Base-by-base conservation (phyloP, 2,113 vertebrate genomes). In the Sinocyclocheilus grahami region DNA sequence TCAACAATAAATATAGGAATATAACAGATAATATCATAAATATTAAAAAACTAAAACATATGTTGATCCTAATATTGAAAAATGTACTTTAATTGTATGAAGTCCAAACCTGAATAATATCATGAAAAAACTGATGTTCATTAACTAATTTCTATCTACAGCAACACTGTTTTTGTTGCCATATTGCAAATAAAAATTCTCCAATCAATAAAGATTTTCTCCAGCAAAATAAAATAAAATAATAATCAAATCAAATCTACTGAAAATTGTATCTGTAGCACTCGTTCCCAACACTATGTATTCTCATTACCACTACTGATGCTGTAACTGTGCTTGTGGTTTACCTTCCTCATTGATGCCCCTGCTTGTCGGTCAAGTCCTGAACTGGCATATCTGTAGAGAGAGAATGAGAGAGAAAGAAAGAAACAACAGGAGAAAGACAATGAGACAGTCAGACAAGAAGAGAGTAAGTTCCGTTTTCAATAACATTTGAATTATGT, bases 331-430 rank as follows among this genome's bases (percentile, higher is more conserved):
- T 65, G 5, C n/a, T 16, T 20, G 3, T 51, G 63, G n/a, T 62
- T 93, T 93, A 96, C 95, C 95, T 96, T 96, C 93, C 95, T 96
- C 95, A 96, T 96, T 87, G 95, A 94, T 94, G 95, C 91, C 74
- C 87, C 93, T 90, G 94, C 94, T 92, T 94, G 95, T 60, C 94
- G 93, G 27, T 96, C 95, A 62, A 91, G 88, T 74, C 93, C 95
- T 92, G 94, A 94, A 93, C 94, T 94, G 79, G 91, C 91, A 95
- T 94, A 96, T 89, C 95, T 46, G 42, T 46, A 46, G 42, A 46
- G 42, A 11, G 8, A 46, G 42, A 42, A 42, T 97, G 71, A 18
- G 42, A 42, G 42, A 42, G 42, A 42, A 9, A 53, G 51, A 53
- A 24, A 63, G n/a, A 83, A 39, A 58, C 51, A 16, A 5, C 14